A percentile compares a stretch with the other conserved stretches of the same genome.
Evolutionary conservation across 2,113 vertebrate genomes (phyloP).

Genomic region (Camelus bactrianus): DNA sequence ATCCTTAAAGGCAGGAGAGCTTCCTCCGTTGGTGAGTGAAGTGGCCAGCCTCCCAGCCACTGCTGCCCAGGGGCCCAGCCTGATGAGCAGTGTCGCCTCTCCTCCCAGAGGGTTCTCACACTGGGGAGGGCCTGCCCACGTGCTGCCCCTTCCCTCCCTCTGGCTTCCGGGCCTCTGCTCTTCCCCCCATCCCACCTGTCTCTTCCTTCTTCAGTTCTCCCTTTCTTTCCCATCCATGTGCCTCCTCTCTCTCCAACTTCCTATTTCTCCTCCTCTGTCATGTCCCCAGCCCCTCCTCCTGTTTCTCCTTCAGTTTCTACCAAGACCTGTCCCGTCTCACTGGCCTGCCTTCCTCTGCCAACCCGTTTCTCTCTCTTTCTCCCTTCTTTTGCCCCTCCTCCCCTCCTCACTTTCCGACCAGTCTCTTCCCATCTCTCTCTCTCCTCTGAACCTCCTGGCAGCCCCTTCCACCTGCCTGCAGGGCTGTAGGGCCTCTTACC

Average conservation of each 20-base stretch:
- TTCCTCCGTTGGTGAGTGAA: background rate
- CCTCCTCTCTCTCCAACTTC: background rate
- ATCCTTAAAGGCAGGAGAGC: background rate
- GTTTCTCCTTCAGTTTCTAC: background rate
- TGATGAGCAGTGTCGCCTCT: background rate
- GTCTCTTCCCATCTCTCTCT: background rate
- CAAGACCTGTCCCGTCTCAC: background rate
- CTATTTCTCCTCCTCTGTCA: background rate
- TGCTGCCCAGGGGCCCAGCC: background rate
- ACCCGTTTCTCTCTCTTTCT: background rate
- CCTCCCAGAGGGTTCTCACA: background rate
- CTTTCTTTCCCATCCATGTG: background rate
- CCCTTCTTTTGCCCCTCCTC: background rate
- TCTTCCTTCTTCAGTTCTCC: background rate
- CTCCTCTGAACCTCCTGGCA: background rate
- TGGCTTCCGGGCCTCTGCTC: background rate
- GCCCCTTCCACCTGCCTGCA: conserved; percentile 49
- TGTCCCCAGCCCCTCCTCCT: background rate
- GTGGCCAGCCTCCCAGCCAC: background rate
- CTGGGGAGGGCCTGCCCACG: background rate
- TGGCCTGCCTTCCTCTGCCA: background rate
- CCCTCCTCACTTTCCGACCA: background rate
- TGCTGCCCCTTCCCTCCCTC: background rate
- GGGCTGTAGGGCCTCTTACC: conserved; percentile 69
- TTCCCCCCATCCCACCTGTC: background rate